These are phyloP conservation scores for Helogale parvula DNA, from an alignment of 2,113 vertebrate species.

Conservation along the genomic window DNA sequence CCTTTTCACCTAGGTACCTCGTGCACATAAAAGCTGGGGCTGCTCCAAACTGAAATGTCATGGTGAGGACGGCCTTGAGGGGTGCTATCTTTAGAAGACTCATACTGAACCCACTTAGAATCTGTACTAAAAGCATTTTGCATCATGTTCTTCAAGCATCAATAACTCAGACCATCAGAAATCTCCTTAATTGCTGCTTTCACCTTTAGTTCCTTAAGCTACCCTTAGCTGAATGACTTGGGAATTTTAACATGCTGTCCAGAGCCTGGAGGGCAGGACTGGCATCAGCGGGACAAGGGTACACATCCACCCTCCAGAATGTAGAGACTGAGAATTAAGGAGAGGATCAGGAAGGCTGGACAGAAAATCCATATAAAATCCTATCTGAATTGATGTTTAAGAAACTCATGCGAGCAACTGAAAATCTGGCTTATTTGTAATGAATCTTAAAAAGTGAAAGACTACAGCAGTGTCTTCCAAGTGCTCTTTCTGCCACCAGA, in stretches of 20 bases:
- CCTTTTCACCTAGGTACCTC: background rate
- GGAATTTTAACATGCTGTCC: background rate
- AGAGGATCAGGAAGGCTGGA: background rate
- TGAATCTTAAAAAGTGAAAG: background rate
- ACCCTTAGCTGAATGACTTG: background rate
- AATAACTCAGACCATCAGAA: background rate
- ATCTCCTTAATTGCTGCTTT: background rate
- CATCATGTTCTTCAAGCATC: background rate
- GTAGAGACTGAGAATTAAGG: background rate
- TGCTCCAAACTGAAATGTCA: background rate
- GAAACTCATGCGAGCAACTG: background rate
- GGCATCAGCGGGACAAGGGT: background rate
- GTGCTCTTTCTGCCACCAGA: background rate
- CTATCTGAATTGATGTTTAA: background rate
- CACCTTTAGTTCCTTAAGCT: background rate
- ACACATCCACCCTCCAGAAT: background rate
- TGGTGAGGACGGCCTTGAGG: background rate
- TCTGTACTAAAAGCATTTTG: background rate
- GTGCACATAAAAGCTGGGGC: background rate
- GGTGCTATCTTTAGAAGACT: rapidly evolving
- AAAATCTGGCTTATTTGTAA: background rate
- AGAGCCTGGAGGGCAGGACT: background rate
- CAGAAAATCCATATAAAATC: background rate
- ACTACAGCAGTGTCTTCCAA: background rate
- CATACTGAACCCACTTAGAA: background rate